These are phyloP conservation scores for Leptinotarsa rubiginosa DNA, from an alignment of 2,888 invertebrate genomes.

Conservation along the genomic window DNA sequence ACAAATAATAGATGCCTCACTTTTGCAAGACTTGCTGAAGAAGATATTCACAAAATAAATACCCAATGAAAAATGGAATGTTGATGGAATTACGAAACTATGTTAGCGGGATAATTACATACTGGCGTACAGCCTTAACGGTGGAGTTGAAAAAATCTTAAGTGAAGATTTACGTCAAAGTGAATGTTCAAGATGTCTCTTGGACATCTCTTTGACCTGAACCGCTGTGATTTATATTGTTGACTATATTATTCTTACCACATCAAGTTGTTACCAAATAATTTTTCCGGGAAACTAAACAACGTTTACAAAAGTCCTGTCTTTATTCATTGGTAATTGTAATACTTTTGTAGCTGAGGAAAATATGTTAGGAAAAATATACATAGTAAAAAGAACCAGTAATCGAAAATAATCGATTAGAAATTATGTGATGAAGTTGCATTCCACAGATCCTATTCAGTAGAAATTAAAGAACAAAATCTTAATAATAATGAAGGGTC, in stretches of 20 bases:
- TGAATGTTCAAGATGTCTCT: constrained; percentile 2
- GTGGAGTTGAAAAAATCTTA: not conserved
- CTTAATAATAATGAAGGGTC: no score
- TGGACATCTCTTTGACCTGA: constrained; percentile 7
- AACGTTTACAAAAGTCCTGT: no score
- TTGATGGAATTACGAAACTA: constrained; percentile 4
- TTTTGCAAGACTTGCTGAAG: constrained; percentile 8
- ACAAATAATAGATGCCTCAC: not conserved
- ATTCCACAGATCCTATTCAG: no score
- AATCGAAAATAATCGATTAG: no score
- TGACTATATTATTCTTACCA: constrained; percentile 17
- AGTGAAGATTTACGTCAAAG: constrained; percentile 7
- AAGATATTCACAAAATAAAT: constrained; percentile 7
- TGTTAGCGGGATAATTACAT: constrained; percentile 6
- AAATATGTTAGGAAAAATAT: no score
- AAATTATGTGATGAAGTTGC: no score
- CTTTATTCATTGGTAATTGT: no score
- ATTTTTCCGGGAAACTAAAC: no score
- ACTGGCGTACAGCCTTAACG: not conserved
- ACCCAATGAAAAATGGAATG: constrained; percentile 11
- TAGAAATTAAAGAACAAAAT: no score
- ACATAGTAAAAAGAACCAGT: no score
- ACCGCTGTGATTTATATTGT: constrained; percentile 27
- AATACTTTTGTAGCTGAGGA: no score
- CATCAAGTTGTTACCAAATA: not conserved